Conservation (phyloP, 2,797 vertebrate species). For the Sebastes oblongus region DNA sequence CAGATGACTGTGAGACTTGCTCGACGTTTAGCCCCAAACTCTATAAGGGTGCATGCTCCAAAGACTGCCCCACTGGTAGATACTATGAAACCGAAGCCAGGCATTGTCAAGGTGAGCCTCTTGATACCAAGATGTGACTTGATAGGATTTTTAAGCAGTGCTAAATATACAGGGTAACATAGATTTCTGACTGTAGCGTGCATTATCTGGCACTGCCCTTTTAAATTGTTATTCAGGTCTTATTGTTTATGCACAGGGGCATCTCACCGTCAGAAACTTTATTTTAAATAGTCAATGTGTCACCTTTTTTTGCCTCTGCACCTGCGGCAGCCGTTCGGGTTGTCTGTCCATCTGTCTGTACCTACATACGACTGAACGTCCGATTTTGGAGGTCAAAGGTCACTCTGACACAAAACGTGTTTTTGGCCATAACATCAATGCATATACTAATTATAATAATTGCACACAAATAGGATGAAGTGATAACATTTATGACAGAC, state of each 20-base stretch:
- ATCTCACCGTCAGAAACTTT: neutral
- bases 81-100: constrained; percentile 76
- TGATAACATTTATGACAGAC: neutral
- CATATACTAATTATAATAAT: neutral
- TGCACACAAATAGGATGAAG: neutral
- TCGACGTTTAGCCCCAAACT: constrained; percentile 74
- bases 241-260: neutral
- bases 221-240: neutral
- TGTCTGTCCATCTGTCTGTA: too few species aligned
- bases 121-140: neutral
- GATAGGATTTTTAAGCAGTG: neutral
- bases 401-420: too few species aligned
- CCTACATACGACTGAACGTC: too few species aligned
- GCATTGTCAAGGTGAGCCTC: constrained; percentile 84
- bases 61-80: constrained; percentile 79
- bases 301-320: constrained; percentile 7
- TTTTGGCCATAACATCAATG: too few species aligned
- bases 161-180: neutral
- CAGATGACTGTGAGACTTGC: constrained; percentile 85
- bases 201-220: neutral
- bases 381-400: too few species aligned
- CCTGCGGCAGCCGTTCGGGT: too few species aligned
- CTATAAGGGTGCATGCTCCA: constrained; percentile 81
- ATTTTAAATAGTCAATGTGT: too few species aligned
- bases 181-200: neutral